Base-by-base conservation (phyloP, 2,113 vertebrate species). In the Castor canadensis region DNA sequence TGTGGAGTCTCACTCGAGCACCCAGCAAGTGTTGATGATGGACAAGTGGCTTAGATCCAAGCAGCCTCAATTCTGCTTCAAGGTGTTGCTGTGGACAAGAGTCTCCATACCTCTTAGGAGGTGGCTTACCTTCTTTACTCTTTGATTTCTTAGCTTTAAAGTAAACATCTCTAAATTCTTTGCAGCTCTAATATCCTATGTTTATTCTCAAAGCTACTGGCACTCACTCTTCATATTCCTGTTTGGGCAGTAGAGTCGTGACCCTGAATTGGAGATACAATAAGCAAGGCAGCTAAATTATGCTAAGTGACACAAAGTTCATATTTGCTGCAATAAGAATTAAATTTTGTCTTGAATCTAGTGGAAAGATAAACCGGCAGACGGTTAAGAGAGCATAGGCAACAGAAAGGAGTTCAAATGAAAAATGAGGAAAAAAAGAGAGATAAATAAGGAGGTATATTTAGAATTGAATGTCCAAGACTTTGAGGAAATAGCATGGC, bases 401-500 rank as follows among this genome's bases (percentile, higher is more conserved):
- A 75, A 72, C 54, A 43, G 45, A 90, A 40, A 92, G 11, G 10
- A 69, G 4, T 52, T n/a, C 47, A 60, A 69, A 89, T 49, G 95
- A 81, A 67, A 86, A 93, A 66, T 67, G 76, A 97, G 17, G 47
- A 76, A 93, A 97, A 87, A 94, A 0, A 1, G 60, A 96, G 96
- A 92, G 79, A 83, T 20, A 87, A 97, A 94, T 49, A 88, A 94
- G 92, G 69, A 96, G 84, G 83, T 92, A 38, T 90, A 93, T 90
- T 94, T 38, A 94, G 89, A 95, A 96, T 73, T 88, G 54, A 94
- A 86, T 95, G 75, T 87, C 84, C 97, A 56, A 91, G 86, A 91
- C 19, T 30, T 32, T 15, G 13, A 13, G 30, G 26, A 45, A 60
- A 75, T 28, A 49, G 10, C 22, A 10, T 8, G 6, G 5, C 52